Base-by-base conservation (phyloP, 2,888 invertebrate species). In the Idaea dimidiata region DNA sequence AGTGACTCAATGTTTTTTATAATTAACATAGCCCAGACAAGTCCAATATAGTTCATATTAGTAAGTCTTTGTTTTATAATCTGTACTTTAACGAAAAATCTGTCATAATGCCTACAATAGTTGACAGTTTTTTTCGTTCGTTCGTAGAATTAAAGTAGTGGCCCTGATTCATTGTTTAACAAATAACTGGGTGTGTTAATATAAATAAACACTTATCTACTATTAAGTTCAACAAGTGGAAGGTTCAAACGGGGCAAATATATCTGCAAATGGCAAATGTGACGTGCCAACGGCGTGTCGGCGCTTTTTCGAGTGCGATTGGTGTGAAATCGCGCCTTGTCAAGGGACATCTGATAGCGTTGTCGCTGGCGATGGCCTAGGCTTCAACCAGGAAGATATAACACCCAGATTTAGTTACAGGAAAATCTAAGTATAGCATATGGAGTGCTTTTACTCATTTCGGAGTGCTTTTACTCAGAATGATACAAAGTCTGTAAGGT, bases 191-290 rank as follows among this genome's bases (percentile, higher is more conserved):
- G 14, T 14, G 8, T 14, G 10, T 43, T 14, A 43, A 8, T 43
- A 43, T 8, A 43, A 43, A 17, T 56, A 43, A 79, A 80, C 85
- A 83, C 83, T 81, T 84, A 85, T 86, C 86, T 86, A 87, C 88
- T 86, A 88, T 89, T 85, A 87, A 84, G 87, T 87, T 86, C 84
- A 90, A 82, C 83, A 75, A 84, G 87, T 88, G 89, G 89, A 90
- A 90, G 91, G 91, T 89, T 89, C 88, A 87, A 75, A 79, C 82
- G 78, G 89, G 84, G 81, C 86, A 83, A 82, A 82, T 86, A 82
- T 14, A 43, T 43, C 14, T 0, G 8, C 43, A 43, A 43, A 8
- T 14, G 43, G 2, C 14, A 10, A 87, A 79, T 81, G 72, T 71
- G 72, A 62, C 75, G 73, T 70, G 72, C 66, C 73, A 74, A 14